Percentiles rank a stretch among this genome's conserved stretches.
Conservation (phyloP, 2,113 vertebrate species). For the Tamias sibiricus region DNA sequence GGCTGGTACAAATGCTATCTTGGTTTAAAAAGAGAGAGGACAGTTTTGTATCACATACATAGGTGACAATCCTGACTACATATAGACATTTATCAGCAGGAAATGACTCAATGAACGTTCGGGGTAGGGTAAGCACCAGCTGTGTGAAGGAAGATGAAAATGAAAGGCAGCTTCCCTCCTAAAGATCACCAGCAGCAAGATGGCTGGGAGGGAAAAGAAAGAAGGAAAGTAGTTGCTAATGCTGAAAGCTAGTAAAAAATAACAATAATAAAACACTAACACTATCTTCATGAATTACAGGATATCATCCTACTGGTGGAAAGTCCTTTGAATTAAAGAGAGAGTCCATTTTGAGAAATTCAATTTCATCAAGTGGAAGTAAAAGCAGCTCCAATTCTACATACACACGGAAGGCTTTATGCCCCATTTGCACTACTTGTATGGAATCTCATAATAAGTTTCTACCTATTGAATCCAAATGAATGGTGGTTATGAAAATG, state of each 20-base stretch:
- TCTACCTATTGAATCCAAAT: slow-evolving; percentile 52
- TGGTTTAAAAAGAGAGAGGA: slow-evolving; percentile 59
- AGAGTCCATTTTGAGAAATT: slow-evolving; percentile 61
- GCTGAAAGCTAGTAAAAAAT: slow-evolving; percentile 53
- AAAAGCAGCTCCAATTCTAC: slow-evolving; percentile 35
- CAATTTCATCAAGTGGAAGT: slow-evolving; percentile 33
- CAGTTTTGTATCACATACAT: slow-evolving; percentile 70
- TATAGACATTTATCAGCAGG: slow-evolving; percentile 69
- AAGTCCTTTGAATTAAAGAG: slow-evolving; percentile 62
- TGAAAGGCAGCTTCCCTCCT: slow-evolving; percentile 27
- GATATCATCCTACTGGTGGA: slow-evolving; percentile 16
- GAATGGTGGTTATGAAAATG: slow-evolving; percentile 11
- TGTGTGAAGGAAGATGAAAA: slow-evolving; percentile 72
- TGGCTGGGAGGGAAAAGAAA: slow-evolving; percentile 20
- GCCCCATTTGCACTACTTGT: slow-evolving; percentile 52
- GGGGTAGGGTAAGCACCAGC: slow-evolving; percentile 50
- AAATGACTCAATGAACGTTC: slow-evolving; percentile 68
- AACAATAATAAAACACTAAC: slow-evolving; percentile 62
- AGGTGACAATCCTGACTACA: slow-evolving; percentile 79
- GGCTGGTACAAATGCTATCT: slow-evolving; percentile 76
- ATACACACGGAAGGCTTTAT: background rate
- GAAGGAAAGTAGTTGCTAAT: slow-evolving; percentile 66
- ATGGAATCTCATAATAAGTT: slow-evolving; percentile 57
- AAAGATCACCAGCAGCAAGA: slow-evolving; percentile 67
- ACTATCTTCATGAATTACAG: slow-evolving; percentile 49